Conservation (phyloP, 2,797 vertebrate species). For the Peromyscus melanophrys region DNA sequence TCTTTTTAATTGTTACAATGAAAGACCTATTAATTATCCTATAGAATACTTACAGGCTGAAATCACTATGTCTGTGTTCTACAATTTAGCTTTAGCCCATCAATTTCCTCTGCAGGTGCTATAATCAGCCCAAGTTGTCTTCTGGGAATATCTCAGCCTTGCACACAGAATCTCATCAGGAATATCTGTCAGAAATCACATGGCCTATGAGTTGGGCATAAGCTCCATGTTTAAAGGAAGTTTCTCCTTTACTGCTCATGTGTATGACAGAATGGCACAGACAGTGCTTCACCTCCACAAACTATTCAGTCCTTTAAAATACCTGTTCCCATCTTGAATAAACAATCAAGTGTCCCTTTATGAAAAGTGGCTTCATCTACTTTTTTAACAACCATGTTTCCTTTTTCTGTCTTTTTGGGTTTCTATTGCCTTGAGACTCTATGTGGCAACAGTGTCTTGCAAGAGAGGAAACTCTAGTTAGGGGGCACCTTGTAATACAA, state of each 20-base stretch:
- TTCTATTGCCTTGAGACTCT: neutral
- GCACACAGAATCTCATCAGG: conserved; percentile 15
- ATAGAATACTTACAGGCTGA: conserved; percentile 2
- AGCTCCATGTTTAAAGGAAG: neutral
- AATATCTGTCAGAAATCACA: neutral
- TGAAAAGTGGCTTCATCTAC: neutral
- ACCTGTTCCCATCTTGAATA: neutral
- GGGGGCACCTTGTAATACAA: neutral
- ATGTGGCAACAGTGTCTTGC: neutral
- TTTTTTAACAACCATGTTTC: neutral
- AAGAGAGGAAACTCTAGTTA: neutral
- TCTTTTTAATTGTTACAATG: conserved; percentile 1
- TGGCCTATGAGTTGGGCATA: neutral
- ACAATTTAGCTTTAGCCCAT: neutral
- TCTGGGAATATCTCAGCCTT: neutral
- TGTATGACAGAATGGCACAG: neutral
- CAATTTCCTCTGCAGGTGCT: neutral
- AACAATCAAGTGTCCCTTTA: neutral
- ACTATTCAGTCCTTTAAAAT: neutral
- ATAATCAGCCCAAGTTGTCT: neutral
- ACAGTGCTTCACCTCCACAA: neutral
- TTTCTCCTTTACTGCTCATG: neutral
- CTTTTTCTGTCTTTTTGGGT: neutral
- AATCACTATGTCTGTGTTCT: neutral
- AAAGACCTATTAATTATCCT: conserved; percentile 9